Conservation (phyloP, 2,888 invertebrate genomes). For the Eupithecia abbreviata region DNA sequence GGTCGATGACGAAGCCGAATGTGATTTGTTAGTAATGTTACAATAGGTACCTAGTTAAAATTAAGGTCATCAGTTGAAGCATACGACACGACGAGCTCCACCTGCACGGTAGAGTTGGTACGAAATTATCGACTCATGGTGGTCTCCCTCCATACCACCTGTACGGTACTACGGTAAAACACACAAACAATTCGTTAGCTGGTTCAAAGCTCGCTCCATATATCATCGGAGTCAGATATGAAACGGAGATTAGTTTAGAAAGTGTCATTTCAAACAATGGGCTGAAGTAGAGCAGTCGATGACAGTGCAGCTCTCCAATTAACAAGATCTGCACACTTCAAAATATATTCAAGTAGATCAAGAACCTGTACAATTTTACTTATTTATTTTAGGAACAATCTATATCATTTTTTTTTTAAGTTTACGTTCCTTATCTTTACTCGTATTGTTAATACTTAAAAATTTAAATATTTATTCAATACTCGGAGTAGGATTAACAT, state of each 20-base stretch:
- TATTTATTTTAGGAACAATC: background rate
- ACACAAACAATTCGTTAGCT: constrained; percentile 35
- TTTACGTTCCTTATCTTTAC: background rate
- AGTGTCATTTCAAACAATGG: constrained; percentile 76
- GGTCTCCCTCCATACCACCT: background rate
- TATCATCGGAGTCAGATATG: constrained; percentile 68
- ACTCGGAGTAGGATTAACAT: constrained; percentile 1
- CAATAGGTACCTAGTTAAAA: background rate
- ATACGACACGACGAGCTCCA: background rate
- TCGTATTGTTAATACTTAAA: background rate
- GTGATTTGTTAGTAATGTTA: background rate
- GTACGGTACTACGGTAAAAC: constrained; percentile 11
- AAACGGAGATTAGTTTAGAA: constrained; percentile 72
- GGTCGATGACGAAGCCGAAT: background rate
- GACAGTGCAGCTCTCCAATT: constrained; percentile 66
- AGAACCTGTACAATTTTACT: background rate
- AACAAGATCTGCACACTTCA: constrained; percentile 58
- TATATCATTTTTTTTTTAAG: background rate
- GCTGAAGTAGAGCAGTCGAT: constrained; percentile 62
- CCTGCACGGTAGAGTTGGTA: background rate
- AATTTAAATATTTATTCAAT: background rate
- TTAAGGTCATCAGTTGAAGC: background rate
- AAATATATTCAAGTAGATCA: background rate
- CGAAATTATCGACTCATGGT: background rate
- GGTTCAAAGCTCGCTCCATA: constrained; percentile 55